Conservation (phyloP, 2,888 invertebrate genomes). For the Andrena hattorfiana region DNA sequence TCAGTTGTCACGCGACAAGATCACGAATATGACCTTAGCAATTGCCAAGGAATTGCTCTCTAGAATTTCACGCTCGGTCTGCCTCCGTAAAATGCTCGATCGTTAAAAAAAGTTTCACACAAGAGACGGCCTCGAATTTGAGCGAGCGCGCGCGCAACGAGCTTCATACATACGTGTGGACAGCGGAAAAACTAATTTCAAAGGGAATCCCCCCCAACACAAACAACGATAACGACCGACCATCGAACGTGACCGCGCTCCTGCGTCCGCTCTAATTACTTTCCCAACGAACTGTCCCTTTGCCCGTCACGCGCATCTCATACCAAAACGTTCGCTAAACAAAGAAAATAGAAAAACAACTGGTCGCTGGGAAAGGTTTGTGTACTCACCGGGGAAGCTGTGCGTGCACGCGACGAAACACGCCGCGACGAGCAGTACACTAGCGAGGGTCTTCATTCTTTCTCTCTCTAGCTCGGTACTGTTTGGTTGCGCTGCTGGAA, state of each 20-base stretch:
- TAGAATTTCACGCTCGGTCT: neutral
- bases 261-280: conserved; percentile 22
- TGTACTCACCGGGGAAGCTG: conserved; percentile 79
- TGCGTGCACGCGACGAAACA: conserved; percentile 76
- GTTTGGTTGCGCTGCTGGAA: neutral
- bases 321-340: neutral
- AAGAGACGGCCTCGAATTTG: neutral
- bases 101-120: neutral
- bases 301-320: neutral
- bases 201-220: neutral
- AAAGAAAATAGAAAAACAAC: neutral
- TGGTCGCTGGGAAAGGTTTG: neutral
- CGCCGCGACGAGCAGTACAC: conserved; percentile 72
- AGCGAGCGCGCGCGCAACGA: neutral
- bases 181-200: conserved; percentile 22
- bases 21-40: conserved; percentile 54
- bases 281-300: neutral
- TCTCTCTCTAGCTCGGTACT: neutral
- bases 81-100: neutral
- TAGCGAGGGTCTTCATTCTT: conserved; percentile 68
- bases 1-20: conserved; percentile 38
- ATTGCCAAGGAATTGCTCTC: conserved; percentile 29
- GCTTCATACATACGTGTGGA: neutral
- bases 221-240: conserved; percentile 34
- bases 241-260: conserved; percentile 24